Conservation (phyloP, 2,888 invertebrate genomes). For the Perizoma affinitatum region DNA sequence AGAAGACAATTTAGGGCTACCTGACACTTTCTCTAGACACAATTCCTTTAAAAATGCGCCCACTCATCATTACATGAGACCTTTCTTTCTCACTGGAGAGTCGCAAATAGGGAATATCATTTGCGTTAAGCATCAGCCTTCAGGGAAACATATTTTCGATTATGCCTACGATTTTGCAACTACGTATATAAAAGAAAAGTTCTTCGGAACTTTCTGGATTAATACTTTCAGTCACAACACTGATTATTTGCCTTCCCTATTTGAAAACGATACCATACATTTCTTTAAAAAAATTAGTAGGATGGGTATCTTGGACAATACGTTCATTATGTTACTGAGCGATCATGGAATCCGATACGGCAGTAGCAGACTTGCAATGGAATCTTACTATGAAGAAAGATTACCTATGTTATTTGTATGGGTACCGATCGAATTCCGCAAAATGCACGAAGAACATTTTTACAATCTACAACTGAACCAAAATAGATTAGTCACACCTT, state of each 20-base stretch:
- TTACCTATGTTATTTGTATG: conserved; percentile 89
- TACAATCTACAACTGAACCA: conserved; percentile 85
- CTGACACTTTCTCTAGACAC: conserved; percentile 86
- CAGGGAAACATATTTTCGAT: conserved; percentile 86
- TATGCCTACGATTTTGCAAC: conserved; percentile 86
- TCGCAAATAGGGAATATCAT: conserved; percentile 65
- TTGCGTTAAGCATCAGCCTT: conserved; percentile 75
- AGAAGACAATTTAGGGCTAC: conserved; percentile 86
- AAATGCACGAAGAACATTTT: conserved; percentile 79
- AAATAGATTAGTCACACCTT: conserved; percentile 87
- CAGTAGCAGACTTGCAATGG: conserved; percentile 85
- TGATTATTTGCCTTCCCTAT: conserved; percentile 85
- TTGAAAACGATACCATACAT: conserved; percentile 83
- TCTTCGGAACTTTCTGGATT: conserved; percentile 90
- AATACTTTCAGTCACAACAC: conserved; percentile 89
- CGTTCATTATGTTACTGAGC: conserved; percentile 88
- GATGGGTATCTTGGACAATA: conserved; percentile 83
- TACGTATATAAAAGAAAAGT: conserved; percentile 83
- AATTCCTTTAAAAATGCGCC: conserved; percentile 88
- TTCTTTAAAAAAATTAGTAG: conserved; percentile 82
- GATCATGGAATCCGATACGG: conserved; percentile 91
- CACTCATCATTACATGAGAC: conserved; percentile 91
- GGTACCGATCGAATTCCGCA: conserved; percentile 85
- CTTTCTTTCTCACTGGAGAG: conserved; percentile 87
- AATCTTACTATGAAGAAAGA: conserved; percentile 90